phyloP scores from a whole-genome alignment of 2,888 invertebrate species.

The Agrotis clavis region DNA sequence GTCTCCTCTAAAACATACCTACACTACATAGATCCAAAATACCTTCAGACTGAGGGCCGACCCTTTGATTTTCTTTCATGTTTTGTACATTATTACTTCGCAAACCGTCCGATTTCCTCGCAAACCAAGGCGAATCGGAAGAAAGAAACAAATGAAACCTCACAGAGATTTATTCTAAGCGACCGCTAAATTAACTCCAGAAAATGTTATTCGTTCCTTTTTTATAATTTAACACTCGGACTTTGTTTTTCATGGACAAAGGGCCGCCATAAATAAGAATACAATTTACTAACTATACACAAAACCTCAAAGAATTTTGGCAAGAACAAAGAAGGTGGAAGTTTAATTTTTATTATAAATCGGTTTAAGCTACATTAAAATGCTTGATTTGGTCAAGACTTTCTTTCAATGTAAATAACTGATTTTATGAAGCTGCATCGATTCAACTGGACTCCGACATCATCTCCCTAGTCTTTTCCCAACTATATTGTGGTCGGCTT shows the following conservation, averaged over 20 bases:
- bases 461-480: too few species aligned
- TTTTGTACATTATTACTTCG: slow-evolving; percentile 43
- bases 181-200: slow-evolving; percentile 77
- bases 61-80: slow-evolving; percentile 55
- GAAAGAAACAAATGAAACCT: slow-evolving; percentile 74
- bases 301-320: slow-evolving; percentile 13
- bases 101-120: slow-evolving; percentile 32
- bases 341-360: slow-evolving; percentile 13
- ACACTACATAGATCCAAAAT: slow-evolving; percentile 6
- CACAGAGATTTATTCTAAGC: slow-evolving; percentile 79
- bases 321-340: slow-evolving; percentile 30
- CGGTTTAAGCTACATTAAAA: background rate
- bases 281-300: slow-evolving; percentile 44
- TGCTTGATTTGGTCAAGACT: too few species aligned
- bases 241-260: slow-evolving; percentile 72
- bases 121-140: slow-evolving; percentile 44
- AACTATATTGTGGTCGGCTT: too few species aligned
- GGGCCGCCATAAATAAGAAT: slow-evolving; percentile 53
- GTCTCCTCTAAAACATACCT: background rate
- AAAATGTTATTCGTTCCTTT: slow-evolving; percentile 75
- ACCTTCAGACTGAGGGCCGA: slow-evolving; percentile 22
- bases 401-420: too few species aligned
- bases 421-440: too few species aligned
- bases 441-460: too few species aligned
- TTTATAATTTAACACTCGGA: slow-evolving; percentile 78